Evolutionary conservation across 2,113 vertebrate genomes (phyloP), one percentile per base, ranked within the genome.

Genomic region (Hemibagrus wyckioides): DNA sequence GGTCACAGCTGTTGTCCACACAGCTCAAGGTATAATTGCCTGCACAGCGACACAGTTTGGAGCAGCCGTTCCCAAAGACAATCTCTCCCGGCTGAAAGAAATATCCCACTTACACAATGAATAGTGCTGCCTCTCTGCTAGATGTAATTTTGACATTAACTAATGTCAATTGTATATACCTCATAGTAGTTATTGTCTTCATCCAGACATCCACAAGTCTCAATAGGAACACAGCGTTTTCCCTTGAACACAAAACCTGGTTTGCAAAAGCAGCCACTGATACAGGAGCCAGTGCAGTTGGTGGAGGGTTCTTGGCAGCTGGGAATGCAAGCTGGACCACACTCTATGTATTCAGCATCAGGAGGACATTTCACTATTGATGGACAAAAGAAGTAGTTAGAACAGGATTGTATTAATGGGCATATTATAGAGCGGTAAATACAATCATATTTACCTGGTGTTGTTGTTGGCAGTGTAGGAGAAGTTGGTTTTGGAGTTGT

Each of bases 181-280:
- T 96, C 90, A 87, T 94, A 96, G 65, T 97, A 97, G 90, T 95
- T 94, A 48, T 93, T 92, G 0, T 93, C 3, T 15, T 93, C 90
- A 83, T 96, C 94, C 90, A 94, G 88, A 86, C 96, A 97, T 39
- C 92, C 91, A 88, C 96, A 97, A 86, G 92, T 92, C 9, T 96
- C 94, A 44, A 94, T 87, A 1, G 90, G 94, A 56, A 97, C 90
- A 82, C 96, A 96, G 13, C 5, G 89, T 2, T 48, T 79, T 9
- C 92, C 92, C 11, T 89, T 93, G 80, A 95, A 94, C 89, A 97
- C 91, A 89, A 93, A 96, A 6, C 96, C 96, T 25, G 93, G 93
- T 87, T 95, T 93, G 67, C 96, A 97, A 93, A 96, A 95, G 67
- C 96, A 96, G 67, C 93, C 95, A 0, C 89, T 94, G 81, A 92